Conservation (phyloP, 2,888 invertebrate species). For the Spialia ferax region DNA sequence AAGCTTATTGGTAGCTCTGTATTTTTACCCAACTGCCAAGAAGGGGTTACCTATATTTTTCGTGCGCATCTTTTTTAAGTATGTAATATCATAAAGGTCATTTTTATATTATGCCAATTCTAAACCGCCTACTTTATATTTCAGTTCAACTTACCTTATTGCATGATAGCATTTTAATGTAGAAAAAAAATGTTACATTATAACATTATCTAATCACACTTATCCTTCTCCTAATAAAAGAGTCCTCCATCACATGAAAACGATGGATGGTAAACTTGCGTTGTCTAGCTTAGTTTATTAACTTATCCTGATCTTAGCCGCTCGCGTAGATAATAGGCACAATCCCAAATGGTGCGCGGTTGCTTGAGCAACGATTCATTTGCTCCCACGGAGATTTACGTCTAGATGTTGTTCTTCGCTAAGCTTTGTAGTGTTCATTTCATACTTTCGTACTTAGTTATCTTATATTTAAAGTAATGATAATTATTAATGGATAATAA, state of each 20-base stretch:
- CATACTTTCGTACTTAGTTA: not conserved
- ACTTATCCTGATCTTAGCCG: slow-evolving; percentile 64
- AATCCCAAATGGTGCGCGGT: slow-evolving; percentile 73
- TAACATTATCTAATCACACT: not conserved
- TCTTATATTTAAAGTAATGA: not conserved
- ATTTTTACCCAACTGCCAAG: too few relatives aligned
- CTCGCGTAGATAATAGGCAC: slow-evolving; percentile 67
- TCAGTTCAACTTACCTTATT: too few relatives aligned
- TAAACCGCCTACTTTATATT: too few relatives aligned
- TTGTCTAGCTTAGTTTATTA: slow-evolving; percentile 57
- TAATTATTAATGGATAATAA: too few relatives aligned
- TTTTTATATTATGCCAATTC: too few relatives aligned
- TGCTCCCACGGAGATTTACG: slow-evolving; percentile 64
- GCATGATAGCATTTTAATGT: too few relatives aligned
- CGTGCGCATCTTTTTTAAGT: too few relatives aligned
- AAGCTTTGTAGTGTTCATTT: not conserved
- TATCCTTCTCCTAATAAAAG: not conserved
- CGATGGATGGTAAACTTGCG: slow-evolving; percentile 21
- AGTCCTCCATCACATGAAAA: not conserved
- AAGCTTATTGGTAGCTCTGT: too few relatives aligned
- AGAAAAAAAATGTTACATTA: not conserved
- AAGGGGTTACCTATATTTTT: too few relatives aligned
- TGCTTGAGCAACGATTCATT: slow-evolving; percentile 71
- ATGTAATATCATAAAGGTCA: too few relatives aligned
- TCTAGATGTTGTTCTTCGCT: slow-evolving; percentile 48